Conservation (phyloP, 35 echinoderm and acorn worm genomes). For the Lytechinus variegatus region DNA sequence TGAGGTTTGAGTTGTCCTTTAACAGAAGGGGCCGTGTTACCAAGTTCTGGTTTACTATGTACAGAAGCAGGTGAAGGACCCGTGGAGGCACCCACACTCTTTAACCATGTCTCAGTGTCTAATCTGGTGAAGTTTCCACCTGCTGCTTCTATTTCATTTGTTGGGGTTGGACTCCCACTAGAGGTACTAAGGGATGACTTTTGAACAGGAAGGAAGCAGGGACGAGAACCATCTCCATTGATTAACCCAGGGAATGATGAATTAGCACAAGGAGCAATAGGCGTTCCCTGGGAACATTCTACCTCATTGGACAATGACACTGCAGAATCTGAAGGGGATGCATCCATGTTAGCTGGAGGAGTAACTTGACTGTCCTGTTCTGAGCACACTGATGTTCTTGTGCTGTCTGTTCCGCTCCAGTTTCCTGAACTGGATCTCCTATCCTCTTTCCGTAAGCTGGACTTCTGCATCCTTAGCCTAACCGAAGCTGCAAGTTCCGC, state of each 20-base stretch:
- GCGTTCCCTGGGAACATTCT: conserved; percentile 56
- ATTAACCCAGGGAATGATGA: conserved; percentile 16
- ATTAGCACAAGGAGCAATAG: conserved; percentile 24
- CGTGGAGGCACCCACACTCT: conserved; percentile 48
- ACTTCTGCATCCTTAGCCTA: conserved; percentile 70
- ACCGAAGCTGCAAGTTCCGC: conserved; percentile 53
- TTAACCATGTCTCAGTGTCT: conserved; percentile 76
- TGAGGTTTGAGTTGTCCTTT: conserved; percentile 23
- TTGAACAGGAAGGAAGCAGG: conserved; percentile 39
- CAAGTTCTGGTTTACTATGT: conserved; percentile 54
- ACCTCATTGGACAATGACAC: conserved; percentile 88
- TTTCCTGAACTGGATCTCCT: conserved; percentile 96
- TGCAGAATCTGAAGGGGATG: conserved; percentile 92
- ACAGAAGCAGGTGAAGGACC: neutral
- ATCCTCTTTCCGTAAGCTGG: conserved; percentile 74
- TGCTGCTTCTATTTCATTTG: conserved; percentile 37
- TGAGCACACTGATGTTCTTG: conserved; percentile 89
- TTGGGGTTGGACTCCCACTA: conserved; percentile 61
- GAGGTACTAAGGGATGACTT: conserved; percentile 54
- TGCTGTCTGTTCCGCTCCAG: conserved; percentile 95
- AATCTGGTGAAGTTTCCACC: conserved; percentile 58
- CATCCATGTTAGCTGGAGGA: conserved; percentile 16
- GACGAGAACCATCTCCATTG: conserved; percentile 31
- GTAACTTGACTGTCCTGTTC: conserved; percentile 62
- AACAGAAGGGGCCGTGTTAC: conserved; percentile 63